Evolutionary conservation across 2,888 invertebrate genomes (phyloP).

Genomic region (Tineola bisselliella): DNA sequence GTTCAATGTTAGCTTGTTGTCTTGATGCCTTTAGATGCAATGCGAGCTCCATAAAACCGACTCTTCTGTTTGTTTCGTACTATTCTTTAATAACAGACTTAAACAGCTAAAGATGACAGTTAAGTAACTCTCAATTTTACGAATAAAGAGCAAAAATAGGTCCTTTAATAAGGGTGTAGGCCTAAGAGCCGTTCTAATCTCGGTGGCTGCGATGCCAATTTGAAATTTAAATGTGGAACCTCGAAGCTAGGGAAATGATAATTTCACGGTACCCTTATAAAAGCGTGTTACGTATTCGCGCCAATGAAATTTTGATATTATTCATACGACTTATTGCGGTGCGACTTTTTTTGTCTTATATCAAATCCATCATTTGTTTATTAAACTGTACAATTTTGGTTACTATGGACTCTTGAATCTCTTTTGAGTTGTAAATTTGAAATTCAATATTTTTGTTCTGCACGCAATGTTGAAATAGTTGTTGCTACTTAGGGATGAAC

Average conservation of each 20-base stretch:
- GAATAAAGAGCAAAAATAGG: neutral
- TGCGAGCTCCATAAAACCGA: too few relatives aligned
- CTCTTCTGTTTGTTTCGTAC: too few relatives aligned
- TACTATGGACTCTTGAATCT: too few relatives aligned
- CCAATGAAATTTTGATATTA: constrained; percentile 11
- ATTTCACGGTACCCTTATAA: constrained; percentile 17
- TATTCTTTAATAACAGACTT: too few relatives aligned
- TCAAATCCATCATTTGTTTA: too few relatives aligned
- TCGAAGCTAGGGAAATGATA: constrained; percentile 23
- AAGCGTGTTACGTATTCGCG: constrained; percentile 13
- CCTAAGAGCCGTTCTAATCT: constrained; percentile 14
- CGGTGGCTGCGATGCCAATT: constrained; percentile 17
- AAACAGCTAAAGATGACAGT: neutral
- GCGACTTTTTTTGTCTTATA: neutral
- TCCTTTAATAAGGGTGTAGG: constrained; percentile 5
- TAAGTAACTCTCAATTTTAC: neutral
- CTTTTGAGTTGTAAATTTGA: too few relatives aligned
- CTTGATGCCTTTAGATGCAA: too few relatives aligned
- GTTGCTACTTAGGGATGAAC: too few relatives aligned
- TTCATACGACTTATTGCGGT: neutral
- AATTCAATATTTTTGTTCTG: too few relatives aligned
- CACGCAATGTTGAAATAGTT: too few relatives aligned
- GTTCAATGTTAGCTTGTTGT: too few relatives aligned
- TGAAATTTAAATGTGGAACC: constrained; percentile 32
- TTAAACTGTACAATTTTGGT: too few relatives aligned